phyloP scores from a whole-genome alignment of 1,140 invertebrate species.

The Muscidifurax raptorellus region DNA sequence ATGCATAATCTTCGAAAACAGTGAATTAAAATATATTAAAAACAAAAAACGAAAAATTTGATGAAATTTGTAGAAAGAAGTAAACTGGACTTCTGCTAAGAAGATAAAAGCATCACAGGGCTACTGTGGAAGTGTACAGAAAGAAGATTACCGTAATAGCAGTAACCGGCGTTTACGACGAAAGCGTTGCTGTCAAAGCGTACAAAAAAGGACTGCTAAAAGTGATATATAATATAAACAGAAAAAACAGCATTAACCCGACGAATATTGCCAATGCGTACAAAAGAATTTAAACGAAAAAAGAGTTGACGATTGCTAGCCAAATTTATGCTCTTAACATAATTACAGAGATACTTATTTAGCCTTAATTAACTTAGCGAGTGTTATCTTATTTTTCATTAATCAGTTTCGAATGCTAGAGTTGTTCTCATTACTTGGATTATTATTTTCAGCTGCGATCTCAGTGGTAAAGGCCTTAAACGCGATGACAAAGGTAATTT shows the following conservation, averaged over 20 bases:
- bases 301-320: constrained; percentile 68
- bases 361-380: constrained; percentile 61
- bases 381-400: constrained; percentile 55
- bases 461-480: constrained; percentile 68
- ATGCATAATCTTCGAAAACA: constrained; percentile 29
- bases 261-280: constrained; percentile 19
- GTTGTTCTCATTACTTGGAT: constrained; percentile 43
- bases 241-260: constrained; percentile 2
- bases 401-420: constrained; percentile 26
- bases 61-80: constrained; percentile 14
- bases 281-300: background rate
- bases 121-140: constrained; percentile 17
- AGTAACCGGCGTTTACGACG: constrained; percentile 6
- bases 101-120: constrained; percentile 37
- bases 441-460: constrained; percentile 69
- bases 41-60: background rate
- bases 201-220: constrained; percentile 1
- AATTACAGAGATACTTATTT: constrained; percentile 72
- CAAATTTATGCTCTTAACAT: constrained; percentile 74
- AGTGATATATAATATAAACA: constrained; percentile 5
- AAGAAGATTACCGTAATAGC: constrained; percentile 37
- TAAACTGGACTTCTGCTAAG: constrained; percentile 37
- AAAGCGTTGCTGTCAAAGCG: background rate
- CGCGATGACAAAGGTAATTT: constrained; percentile 72
- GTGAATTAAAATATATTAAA: constrained; percentile 25